phyloP scores from a whole-genome alignment of 2,797 vertebrate species.

The Mallotus villosus region DNA sequence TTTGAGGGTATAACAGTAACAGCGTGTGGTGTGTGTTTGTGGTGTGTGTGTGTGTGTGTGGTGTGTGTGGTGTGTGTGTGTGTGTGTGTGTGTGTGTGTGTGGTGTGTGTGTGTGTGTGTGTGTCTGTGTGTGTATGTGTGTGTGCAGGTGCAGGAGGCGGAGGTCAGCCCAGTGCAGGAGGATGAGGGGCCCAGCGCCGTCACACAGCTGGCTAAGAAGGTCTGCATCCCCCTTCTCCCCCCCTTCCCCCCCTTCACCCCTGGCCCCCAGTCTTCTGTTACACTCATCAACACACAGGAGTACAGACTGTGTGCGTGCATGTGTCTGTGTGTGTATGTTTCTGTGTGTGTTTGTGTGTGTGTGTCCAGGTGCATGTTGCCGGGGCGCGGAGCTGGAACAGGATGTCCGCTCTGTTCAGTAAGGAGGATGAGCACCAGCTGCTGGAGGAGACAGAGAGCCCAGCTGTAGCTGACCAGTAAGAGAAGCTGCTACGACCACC shows the following conservation, averaged over 20 bases:
- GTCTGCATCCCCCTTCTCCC: slow-evolving; percentile 56
- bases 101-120: background rate
- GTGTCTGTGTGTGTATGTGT: slow-evolving; percentile 11
- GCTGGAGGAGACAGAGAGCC: slow-evolving; percentile 79
- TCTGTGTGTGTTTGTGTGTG: slow-evolving; percentile 4
- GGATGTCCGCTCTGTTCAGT: slow-evolving; percentile 85
- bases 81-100: too few species aligned
- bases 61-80: too few species aligned
- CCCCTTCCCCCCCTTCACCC: too few species aligned
- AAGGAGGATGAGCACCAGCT: slow-evolving; percentile 91
- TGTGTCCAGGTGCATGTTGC: slow-evolving; percentile 87
- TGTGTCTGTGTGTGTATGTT: background rate
- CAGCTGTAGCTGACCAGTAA: slow-evolving; percentile 85
- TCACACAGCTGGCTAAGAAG: slow-evolving; percentile 86
- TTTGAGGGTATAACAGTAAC: background rate
- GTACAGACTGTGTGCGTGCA: too few species aligned
- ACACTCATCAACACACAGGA: background rate
- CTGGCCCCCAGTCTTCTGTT: background rate
- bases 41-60: too few species aligned
- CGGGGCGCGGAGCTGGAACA: slow-evolving; percentile 86
- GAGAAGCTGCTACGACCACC: slow-evolving; percentile 50
- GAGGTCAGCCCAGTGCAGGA: slow-evolving; percentile 68
- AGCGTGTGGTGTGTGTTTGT: too few species aligned
- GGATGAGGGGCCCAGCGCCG: slow-evolving; percentile 77
- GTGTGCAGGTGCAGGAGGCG: slow-evolving; percentile 67